Conservation (phyloP, 2,113 vertebrate genomes). For the Notiomystis cincta region DNA sequence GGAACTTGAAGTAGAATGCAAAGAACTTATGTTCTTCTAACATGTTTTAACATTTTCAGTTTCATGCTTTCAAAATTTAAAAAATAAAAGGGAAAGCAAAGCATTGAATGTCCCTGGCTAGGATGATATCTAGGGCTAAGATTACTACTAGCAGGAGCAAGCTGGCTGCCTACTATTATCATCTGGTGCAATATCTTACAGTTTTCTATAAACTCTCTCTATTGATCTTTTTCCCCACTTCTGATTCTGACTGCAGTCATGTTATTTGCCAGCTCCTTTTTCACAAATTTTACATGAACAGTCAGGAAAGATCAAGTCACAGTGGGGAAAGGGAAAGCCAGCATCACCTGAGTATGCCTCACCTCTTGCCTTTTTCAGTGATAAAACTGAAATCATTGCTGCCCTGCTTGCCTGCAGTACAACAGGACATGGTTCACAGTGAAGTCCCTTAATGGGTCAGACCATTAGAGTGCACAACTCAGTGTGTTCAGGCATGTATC, state of each 20-base stretch:
- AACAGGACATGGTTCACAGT: not conserved
- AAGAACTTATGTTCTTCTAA: not conserved
- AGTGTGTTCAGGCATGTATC: conserved; percentile 1
- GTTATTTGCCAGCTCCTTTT: not conserved
- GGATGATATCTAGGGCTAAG: not conserved
- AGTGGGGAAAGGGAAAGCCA: not conserved
- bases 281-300: not conserved
- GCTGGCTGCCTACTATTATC: not conserved
- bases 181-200: not conserved
- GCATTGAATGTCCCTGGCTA: accelerated
- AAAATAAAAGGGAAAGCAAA: not conserved
- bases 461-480: conserved; percentile 27
- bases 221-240: not conserved
- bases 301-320: not conserved
- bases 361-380: not conserved
- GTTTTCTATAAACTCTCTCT: not conserved
- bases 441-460: not conserved
- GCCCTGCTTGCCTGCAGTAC: not conserved
- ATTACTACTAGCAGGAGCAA: not conserved
- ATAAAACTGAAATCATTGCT: conserved; percentile 28
- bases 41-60: not conserved
- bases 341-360: not conserved
- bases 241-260: not conserved
- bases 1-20: not conserved
- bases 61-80: not conserved